Base-by-base conservation (phyloP, 1,140 invertebrate species). In the Lordiphosa stackelbergi region DNA sequence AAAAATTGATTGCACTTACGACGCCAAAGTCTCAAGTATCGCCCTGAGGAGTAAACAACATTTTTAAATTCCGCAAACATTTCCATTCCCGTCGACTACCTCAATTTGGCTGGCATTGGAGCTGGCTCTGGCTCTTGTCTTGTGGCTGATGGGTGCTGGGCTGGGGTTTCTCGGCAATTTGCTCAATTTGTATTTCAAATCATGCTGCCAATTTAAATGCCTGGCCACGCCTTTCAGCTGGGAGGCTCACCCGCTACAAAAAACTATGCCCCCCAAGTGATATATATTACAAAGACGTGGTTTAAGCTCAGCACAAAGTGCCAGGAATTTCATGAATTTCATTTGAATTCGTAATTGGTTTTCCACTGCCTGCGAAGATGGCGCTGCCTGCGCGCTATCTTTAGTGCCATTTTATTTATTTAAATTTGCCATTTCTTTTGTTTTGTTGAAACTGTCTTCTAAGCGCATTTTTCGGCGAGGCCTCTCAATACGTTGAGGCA, bases 291-390 rank as follows among this genome's bases (percentile, higher is more conserved):
- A 70, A 69, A 69, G 58, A 69, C 66, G 66, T 69, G 68, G 66
- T 70, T 70, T 70, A 70, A 64, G 64, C 68, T 73, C 53, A 56
- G 69, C 63, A 57, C 63, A 73, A 72, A 72, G 58, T 68, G 69
- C 31, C 58, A 45, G 66, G 65, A 73, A 73, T 73, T 73, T 73
- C 69, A 72, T 73, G 71, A 73, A 73, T 73, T 73, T 73, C 71
- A 69, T 73, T 73, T 73, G 55, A 73, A 73, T 73, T 73, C 65
- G 69, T 73, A 73, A 73, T 73, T 73, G 64, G 64, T 64, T 73
- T 58, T 69, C 13, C 37, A 12, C 9, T 5, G 37, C 22, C 37
- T 36, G 47, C 47, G 47, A 46, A 68, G 47, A 16, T 52, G 11
- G 16, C 34, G 8, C 34, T 55, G 60, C 57, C 62, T 19, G 24